phyloP scores from a whole-genome alignment of 2,888 invertebrate species.

The Latrodectus hesperus region DNA sequence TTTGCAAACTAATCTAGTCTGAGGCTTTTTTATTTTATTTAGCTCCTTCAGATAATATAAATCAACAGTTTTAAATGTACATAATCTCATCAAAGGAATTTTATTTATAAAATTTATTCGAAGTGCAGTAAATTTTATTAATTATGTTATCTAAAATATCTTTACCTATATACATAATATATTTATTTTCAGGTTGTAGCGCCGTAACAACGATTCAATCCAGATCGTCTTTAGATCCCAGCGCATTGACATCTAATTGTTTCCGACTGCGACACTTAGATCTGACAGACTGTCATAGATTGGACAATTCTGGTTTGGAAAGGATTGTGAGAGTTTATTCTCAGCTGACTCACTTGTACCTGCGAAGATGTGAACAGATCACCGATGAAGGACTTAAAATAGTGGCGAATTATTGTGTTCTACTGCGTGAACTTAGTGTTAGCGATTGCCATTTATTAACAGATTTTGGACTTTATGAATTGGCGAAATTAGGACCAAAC shows the following conservation, averaged over 20 bases:
- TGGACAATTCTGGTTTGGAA: conserved; percentile 89
- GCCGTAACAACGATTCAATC: conserved; percentile 58
- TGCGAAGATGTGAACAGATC: conserved; percentile 89
- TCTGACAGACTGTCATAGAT: conserved; percentile 89
- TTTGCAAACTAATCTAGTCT: no score
- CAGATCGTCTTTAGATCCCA: conserved; percentile 36
- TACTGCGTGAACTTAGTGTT: conserved; percentile 85
- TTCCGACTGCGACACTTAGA: conserved; percentile 86
- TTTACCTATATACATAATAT: not conserved
- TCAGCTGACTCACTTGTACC: conserved; percentile 88
- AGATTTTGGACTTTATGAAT: conserved; percentile 91
- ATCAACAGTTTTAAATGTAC: no score
- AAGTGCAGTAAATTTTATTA: no score
- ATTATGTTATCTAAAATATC: no score
- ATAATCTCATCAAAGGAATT: no score
- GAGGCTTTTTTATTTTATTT: no score
- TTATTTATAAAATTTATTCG: no score
- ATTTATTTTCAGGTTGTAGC: conserved; percentile 37
- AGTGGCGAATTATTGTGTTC: conserved; percentile 90
- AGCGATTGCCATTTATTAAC: conserved; percentile 87
- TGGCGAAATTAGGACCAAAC: conserved; percentile 89
- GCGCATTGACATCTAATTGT: conserved; percentile 10
- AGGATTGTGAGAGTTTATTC: conserved; percentile 90
- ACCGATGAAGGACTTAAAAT: conserved; percentile 94
- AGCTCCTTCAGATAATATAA: no score